A percentile compares a stretch with the other conserved stretches of the same genome.
These are phyloP conservation scores for Sycophila sp. DNA, from an alignment of 1,140 invertebrate species.

Conservation along the genomic window DNA sequence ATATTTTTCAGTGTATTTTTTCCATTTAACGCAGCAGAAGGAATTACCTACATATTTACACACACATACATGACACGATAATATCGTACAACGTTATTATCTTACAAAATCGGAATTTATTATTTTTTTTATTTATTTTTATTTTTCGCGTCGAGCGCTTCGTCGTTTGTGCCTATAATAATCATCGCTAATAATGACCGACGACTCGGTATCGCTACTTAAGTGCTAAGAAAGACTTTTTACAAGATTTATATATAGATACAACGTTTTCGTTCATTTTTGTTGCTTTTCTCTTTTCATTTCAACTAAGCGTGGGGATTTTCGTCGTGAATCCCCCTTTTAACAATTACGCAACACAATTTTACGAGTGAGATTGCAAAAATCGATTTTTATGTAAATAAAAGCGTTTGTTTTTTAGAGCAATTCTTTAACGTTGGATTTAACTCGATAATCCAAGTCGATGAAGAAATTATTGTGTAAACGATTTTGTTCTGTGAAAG, in stretches of 20 bases:
- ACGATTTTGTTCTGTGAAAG: too few species aligned
- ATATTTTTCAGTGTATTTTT: slow-evolving; percentile 49
- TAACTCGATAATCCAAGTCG: too few species aligned
- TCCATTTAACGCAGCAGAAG: slow-evolving; percentile 41
- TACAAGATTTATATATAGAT: slow-evolving; percentile 29
- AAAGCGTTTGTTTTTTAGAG: too few species aligned
- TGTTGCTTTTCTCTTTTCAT: too few species aligned
- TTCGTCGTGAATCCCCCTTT: too few species aligned
- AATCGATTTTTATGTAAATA: too few species aligned
- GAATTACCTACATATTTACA: slow-evolving; percentile 59
- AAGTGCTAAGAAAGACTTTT: slow-evolving; percentile 22
- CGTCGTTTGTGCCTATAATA: slow-evolving; percentile 1
- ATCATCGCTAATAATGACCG: slow-evolving; percentile 3
- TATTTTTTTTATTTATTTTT: too few species aligned
- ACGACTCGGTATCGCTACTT: slow-evolving; percentile 22
- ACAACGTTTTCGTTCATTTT: slow-evolving; percentile 13
- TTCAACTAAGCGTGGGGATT: too few species aligned
- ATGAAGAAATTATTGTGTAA: too few species aligned
- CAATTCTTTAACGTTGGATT: too few species aligned
- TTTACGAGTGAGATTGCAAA: too few species aligned
- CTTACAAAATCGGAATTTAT: slow-evolving; percentile 50
- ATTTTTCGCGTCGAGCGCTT: slow-evolving; percentile 6
- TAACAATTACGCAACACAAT: slow-evolving; percentile 18
- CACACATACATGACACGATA: slow-evolving; percentile 42
- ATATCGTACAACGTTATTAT: slow-evolving; percentile 49